Conservation (phyloP, 2,797 vertebrate species). For the Ptychobarbus kaznakovi region DNA sequence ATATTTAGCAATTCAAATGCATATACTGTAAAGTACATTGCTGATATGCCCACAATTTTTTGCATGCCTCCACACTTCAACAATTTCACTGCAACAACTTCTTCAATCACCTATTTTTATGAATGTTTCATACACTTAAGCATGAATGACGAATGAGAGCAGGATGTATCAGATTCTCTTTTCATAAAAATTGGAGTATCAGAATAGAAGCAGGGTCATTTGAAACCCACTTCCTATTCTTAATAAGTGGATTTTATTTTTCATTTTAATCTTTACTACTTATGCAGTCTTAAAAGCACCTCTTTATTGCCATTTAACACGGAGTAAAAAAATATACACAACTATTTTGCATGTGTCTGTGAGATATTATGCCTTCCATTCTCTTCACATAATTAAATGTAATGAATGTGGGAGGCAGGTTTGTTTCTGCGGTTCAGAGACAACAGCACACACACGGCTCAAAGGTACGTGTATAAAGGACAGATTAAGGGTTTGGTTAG, state of each 20-base stretch:
- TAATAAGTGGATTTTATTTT: not conserved
- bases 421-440: slow-evolving; percentile 6
- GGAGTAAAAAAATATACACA: not conserved
- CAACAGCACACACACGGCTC: not conserved
- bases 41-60: not conserved
- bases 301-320: not conserved
- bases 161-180: not conserved
- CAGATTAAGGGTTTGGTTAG: slow-evolving; percentile 18
- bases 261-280: not conserved
- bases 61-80: not conserved
- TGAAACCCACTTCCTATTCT: not conserved
- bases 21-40: not conserved
- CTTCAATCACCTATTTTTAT: not conserved
- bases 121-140: not conserved
- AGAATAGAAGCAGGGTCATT: not conserved
- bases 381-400: slow-evolving; percentile 21
- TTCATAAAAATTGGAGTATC: not conserved
- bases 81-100: not conserved
- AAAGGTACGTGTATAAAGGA: not conserved
- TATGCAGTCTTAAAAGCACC: not conserved
- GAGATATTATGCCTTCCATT: slow-evolving; percentile 4
- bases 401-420: slow-evolving; percentile 23
- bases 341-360: not conserved
- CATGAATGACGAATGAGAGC: not conserved
- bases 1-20: not conserved